Evolutionary conservation across 2,113 vertebrate species (phyloP).

Genomic region (Narcine bancroftii): DNA sequence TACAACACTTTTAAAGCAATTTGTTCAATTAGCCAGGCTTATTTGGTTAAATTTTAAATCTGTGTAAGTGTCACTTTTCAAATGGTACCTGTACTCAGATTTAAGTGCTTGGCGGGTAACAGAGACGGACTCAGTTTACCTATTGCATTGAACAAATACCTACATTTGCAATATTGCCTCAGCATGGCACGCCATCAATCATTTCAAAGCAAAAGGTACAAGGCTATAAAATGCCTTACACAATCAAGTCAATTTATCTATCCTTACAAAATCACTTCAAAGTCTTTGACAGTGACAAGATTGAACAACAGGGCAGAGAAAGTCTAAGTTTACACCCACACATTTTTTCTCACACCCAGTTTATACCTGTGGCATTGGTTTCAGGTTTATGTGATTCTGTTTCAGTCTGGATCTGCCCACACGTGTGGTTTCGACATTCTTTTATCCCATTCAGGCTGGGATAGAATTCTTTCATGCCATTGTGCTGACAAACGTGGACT

Average conservation of each 20-base stretch:
- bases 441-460: not conserved
- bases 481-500: not conserved
- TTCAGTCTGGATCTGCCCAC: not conserved
- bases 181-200: constrained; percentile 39
- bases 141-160: constrained; percentile 9
- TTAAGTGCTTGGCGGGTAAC: not conserved
- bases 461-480: not conserved
- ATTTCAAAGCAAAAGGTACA: constrained; percentile 31
- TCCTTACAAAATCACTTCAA: constrained; percentile 16
- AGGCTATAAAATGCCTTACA: not conserved
- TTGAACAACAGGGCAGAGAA: constrained; percentile 34
- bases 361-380: not conserved
- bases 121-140: not conserved
- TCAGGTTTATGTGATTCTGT: not conserved
- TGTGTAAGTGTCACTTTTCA: not conserved
- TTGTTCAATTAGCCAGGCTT: not conserved
- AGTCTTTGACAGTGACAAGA: not conserved
- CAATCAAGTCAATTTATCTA: not conserved
- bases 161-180: constrained; percentile 37
- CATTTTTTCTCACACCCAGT: constrained; percentile 33
- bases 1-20: not conserved
- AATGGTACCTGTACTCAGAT: not conserved
- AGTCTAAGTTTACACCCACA: constrained; percentile 30
- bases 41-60: not conserved
- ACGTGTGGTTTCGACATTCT: not conserved